These are phyloP conservation scores for Coranthus polyacanthus DNA, from an alignment of 2,797 vertebrate species.

Conservation along the genomic window DNA sequence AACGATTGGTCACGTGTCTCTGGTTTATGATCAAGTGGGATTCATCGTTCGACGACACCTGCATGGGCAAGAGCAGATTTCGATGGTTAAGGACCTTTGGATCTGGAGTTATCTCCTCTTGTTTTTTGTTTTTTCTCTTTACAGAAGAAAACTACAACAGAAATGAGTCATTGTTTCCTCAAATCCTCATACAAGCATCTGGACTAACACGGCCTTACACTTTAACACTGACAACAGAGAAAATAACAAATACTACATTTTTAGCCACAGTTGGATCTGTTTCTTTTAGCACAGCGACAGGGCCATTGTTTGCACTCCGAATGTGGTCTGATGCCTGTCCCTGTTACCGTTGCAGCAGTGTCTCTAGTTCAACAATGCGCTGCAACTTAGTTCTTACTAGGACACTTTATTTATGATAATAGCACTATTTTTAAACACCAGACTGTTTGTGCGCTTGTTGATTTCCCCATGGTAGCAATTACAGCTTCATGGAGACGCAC, in stretches of 20 bases:
- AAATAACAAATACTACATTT: not conserved
- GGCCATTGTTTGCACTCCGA: not conserved
- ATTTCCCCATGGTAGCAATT: conserved; percentile 54
- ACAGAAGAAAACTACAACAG: no score
- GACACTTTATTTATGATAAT: conserved; percentile 24
- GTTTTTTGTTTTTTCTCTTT: no score
- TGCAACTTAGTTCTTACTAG: conserved; percentile 18
- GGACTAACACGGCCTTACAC: not conserved
- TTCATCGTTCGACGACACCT: no score
- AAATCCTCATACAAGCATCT: not conserved
- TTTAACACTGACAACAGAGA: not conserved
- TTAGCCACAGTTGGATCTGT: not conserved
- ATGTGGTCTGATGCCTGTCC: no score
- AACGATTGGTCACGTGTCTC: no score
- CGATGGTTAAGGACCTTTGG: no score
- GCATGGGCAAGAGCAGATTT: no score
- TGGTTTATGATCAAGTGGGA: no score
- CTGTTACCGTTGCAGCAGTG: conserved; percentile 8
- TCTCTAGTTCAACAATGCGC: conserved; percentile 20
- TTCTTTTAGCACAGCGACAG: not conserved
- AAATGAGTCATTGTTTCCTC: not conserved
- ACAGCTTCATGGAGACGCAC: conserved; percentile 21
- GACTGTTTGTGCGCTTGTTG: conserved; percentile 21
- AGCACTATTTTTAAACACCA: conserved; percentile 22
- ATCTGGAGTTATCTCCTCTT: no score